A percentile compares a stretch with the other conserved stretches of the same genome.
Conservation (phyloP, 1,140 invertebrate species). For the Cyclargus thomasi region DNA sequence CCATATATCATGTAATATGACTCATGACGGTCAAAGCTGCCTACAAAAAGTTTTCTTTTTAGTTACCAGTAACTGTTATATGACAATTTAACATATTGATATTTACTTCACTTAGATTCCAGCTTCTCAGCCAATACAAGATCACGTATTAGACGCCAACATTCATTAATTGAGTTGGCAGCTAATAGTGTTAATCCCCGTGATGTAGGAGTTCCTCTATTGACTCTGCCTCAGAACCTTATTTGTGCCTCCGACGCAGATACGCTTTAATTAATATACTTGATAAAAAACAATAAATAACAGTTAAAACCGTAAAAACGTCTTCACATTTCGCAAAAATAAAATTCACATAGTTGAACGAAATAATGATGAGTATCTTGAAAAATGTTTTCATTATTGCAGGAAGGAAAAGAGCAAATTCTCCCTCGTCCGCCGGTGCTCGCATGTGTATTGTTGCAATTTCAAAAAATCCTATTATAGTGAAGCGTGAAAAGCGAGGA, state of each 20-base stretch:
- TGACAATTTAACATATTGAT: neutral
- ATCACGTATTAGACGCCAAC: neutral
- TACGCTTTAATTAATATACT: neutral
- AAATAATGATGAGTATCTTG: conserved; percentile 13
- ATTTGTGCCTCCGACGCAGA: neutral
- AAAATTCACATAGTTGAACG: conserved; percentile 13
- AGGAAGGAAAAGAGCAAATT: conserved; percentile 45
- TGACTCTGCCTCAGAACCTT: neutral
- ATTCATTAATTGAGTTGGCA: neutral
- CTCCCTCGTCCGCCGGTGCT: conserved; percentile 39
- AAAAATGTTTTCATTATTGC: conserved; percentile 18
- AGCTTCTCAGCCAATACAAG: neutral
- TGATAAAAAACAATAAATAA: neutral
- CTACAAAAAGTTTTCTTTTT: no score
- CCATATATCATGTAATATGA: no score
- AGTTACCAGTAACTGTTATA: no score
- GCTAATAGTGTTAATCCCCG: neutral
- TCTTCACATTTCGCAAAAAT: neutral
- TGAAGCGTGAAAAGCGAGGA: conserved; percentile 37
- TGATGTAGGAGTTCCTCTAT: neutral
- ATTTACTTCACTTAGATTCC: neutral
- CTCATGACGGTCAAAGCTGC: no score
- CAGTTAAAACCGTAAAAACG: neutral
- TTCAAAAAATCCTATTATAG: conserved; percentile 63
- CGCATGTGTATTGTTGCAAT: conserved; percentile 63